Evolutionary conservation across 2,113 vertebrate genomes (phyloP), one percentile per base, ranked within the genome.

Genomic region (Centropus bengalensis): DNA sequence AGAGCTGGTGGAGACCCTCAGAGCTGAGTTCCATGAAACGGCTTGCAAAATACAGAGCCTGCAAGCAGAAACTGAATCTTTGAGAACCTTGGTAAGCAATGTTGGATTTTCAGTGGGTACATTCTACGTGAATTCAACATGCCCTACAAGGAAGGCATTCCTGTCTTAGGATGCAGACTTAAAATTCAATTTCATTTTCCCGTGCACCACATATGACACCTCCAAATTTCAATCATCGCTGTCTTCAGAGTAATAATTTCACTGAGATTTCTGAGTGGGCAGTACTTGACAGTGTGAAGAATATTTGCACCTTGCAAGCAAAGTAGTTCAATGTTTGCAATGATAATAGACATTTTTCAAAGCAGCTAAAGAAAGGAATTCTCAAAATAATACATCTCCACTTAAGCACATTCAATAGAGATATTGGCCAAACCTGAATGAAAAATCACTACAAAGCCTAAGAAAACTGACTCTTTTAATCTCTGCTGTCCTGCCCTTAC

Each of bases 61-160:
- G 74, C 99, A 99, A 97, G 99, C 98, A 1, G 99, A 99, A 97
- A 99, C 98, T 0, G 99, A 99, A 96, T 99, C 99, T 40, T 93
- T 99, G 89, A 98, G 98, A 97, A 99, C 99, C 6, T 97, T 99
- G 98, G 99, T 99, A 96, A 93, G 97, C 90, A 38, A 23, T 1
- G 2, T 0, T 14, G 49, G 15, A 9, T n/a, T 81, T 82, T 75
- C 76, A n/a, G 7, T 14, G 75, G n/a, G 17, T 44, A 23, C 10
- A 13, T 33, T 44, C 45, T 45, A 21, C 26, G 28, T 0, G 0
- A 89, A 66, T 28, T 55, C 69, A 81, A 20, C 2, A 2, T 12
- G 13, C 11, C 63, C 67, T 44, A 33, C 66, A 59, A 54, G 68
- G 71, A 47, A 32, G 78, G 51, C 47, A 33, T 26, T 88, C 47